Evolutionary conservation across 2,113 vertebrate genomes (phyloP).

Genomic region (rat (Rattus norvegicus)): DNA sequence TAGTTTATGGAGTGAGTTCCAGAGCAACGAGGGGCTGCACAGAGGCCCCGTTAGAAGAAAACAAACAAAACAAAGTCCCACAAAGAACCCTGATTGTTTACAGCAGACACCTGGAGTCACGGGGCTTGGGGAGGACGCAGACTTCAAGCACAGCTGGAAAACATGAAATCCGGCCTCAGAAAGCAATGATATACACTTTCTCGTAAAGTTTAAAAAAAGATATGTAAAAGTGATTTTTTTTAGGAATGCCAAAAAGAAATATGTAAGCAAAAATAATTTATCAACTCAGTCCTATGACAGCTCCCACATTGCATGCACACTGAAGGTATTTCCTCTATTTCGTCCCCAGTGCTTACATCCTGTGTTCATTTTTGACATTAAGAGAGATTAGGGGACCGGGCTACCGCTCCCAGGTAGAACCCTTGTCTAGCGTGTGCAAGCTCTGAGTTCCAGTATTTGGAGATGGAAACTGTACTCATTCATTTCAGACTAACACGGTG

Average conservation of each 20-base stretch:
- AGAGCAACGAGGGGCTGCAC: no score
- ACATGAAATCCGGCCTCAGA: neutral
- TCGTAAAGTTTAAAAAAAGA: constrained; percentile 22
- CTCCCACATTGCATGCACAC: neutral
- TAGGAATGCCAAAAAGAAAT: neutral
- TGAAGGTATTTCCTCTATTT: neutral
- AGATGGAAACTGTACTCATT: neutral
- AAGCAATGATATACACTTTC: neutral
- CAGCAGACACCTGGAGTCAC: neutral
- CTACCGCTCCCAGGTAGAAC: neutral
- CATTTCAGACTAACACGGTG: neutral
- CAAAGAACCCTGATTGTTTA: neutral
- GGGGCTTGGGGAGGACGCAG: neutral
- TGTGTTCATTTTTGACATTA: constrained; percentile 10
- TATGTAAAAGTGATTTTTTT: constrained; percentile 5
- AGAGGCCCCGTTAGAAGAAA: no score
- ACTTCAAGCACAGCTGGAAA: neutral
- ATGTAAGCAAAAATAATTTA: neutral
- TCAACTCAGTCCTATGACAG: neutral
- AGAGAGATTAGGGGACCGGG: neutral
- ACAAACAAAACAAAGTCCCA: neutral
- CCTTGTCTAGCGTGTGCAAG: neutral
- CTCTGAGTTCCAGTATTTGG: neutral
- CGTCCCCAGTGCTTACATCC: neutral
- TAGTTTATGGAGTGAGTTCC: no score